Evolutionary conservation across 2,113 vertebrate species (phyloP).

Genomic region (Cairina moschata): DNA sequence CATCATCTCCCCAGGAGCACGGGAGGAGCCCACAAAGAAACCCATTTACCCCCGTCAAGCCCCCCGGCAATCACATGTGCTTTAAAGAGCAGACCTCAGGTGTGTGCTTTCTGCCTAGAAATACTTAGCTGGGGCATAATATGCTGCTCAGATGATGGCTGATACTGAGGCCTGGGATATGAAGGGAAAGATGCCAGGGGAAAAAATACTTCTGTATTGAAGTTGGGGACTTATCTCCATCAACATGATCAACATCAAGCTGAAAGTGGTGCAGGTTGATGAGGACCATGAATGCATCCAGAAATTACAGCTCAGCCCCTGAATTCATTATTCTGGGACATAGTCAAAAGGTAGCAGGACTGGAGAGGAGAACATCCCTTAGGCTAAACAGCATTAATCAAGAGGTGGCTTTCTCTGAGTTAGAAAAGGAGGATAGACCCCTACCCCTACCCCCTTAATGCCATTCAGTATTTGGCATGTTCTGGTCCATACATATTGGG

Average conservation of each 20-base stretch:
- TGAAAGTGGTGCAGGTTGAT: neutral
- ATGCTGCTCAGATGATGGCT: neutral
- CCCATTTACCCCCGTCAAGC: neutral
- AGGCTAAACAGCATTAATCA: neutral
- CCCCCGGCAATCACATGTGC: neutral
- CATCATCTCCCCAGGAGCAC: constrained; percentile 81
- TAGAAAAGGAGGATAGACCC: neutral
- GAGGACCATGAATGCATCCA: neutral
- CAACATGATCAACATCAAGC: neutral
- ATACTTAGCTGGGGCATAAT: neutral
- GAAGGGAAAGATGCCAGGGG: neutral
- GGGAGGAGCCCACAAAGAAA: constrained; percentile 18
- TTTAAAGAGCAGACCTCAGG: neutral
- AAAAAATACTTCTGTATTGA: neutral
- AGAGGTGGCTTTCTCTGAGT: neutral
- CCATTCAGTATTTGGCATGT: neutral
- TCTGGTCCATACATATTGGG: neutral
- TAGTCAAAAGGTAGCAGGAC: neutral
- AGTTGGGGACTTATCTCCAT: neutral
- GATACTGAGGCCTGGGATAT: no score
- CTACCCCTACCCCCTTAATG: neutral
- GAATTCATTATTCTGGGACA: neutral
- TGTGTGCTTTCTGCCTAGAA: neutral
- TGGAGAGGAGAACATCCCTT: neutral
- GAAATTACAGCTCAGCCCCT: neutral